phyloP scores from a whole-genome alignment of 1,140 invertebrate species.

The Drosophila takahashii region DNA sequence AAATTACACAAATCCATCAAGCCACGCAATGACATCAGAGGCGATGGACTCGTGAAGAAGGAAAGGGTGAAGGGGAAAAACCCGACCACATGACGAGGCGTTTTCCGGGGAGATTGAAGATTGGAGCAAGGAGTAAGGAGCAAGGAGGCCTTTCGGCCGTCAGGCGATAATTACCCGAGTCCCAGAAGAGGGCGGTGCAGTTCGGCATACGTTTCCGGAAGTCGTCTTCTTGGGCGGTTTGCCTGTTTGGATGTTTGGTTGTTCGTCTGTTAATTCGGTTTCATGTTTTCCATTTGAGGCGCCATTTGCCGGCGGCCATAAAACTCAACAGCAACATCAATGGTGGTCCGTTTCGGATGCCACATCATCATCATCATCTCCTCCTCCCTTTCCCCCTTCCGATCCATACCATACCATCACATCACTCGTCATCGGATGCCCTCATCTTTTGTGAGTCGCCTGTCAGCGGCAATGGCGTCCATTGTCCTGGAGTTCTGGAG shows the following conservation, averaged over 20 bases:
- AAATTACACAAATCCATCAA: conserved; percentile 77
- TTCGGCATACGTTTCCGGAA: conserved; percentile 50
- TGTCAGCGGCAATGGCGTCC: conserved; percentile 43
- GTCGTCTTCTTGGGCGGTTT: conserved; percentile 39
- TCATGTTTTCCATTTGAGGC: conserved; percentile 72
- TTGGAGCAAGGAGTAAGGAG: neutral
- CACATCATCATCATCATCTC: conserved; percentile 26
- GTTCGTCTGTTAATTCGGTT: conserved; percentile 65
- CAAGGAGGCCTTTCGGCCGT: neutral
- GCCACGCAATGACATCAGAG: conserved; percentile 64
- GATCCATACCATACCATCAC: neutral
- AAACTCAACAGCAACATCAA: conserved; percentile 57
- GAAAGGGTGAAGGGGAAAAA: neutral
- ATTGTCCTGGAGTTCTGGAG: conserved; percentile 19
- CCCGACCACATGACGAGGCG: conserved; percentile 24
- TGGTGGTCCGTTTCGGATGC: conserved; percentile 1
- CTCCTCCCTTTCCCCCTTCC: too few species aligned
- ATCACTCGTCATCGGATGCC: conserved; percentile 17
- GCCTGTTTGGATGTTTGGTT: conserved; percentile 28
- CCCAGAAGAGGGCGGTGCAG: conserved; percentile 18
- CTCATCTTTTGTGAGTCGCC: conserved; percentile 39
- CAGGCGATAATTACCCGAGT: conserved; percentile 56
- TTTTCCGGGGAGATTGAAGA: conserved; percentile 1
- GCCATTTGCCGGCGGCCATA: conserved; percentile 68
- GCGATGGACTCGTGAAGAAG: conserved; percentile 15